phyloP scores from a whole-genome alignment of 2,888 invertebrate species.

The Parochlus steinenii region DNA sequence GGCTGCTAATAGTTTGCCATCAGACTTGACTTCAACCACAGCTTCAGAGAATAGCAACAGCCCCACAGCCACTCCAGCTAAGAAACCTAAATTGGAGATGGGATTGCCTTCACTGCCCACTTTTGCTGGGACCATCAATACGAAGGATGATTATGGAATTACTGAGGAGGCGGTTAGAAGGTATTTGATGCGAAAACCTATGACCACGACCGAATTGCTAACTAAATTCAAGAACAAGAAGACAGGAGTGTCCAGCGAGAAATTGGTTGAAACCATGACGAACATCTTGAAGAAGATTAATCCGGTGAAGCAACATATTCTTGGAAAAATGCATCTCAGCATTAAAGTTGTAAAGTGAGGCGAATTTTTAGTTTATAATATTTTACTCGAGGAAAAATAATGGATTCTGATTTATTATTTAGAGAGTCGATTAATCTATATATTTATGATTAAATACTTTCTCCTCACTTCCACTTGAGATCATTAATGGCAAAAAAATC shows the following conservation, averaged over 20 bases:
- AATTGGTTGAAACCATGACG: slow-evolving; percentile 84
- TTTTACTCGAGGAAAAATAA: not conserved
- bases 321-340: slow-evolving; percentile 88
- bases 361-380: not conserved
- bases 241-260: slow-evolving; percentile 75
- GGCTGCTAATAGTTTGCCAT: slow-evolving; percentile 23
- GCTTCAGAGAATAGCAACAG: slow-evolving; percentile 20
- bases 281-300: slow-evolving; percentile 89
- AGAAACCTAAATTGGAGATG: slow-evolving; percentile 24
- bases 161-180: slow-evolving; percentile 89
- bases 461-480: not conserved
- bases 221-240: slow-evolving; percentile 93
- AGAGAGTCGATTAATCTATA: not conserved
- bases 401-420: not conserved
- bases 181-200: slow-evolving; percentile 89
- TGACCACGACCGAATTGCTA: slow-evolving; percentile 90
- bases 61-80: slow-evolving; percentile 27
- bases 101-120: slow-evolving; percentile 26
- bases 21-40: no score
- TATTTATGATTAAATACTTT: not conserved
- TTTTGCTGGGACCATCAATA: slow-evolving; percentile 26
- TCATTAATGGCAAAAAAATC: no score
- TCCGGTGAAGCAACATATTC: slow-evolving; percentile 79
- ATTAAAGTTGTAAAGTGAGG: slow-evolving; percentile 41
- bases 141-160: slow-evolving; percentile 56